phyloP scores from a whole-genome alignment of 2,797 vertebrate genomes.

The Malurus splendens region DNA sequence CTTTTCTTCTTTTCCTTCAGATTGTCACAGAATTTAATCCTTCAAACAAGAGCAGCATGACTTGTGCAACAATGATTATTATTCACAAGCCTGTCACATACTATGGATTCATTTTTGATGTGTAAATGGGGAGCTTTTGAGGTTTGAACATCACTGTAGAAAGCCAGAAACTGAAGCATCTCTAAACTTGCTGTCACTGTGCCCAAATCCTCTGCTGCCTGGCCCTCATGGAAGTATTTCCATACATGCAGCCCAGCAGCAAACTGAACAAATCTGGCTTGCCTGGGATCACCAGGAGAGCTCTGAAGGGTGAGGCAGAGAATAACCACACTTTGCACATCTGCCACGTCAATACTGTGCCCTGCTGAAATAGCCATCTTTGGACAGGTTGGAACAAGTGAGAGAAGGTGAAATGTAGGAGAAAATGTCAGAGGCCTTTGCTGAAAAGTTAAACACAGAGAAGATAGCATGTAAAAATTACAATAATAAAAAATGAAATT shows the following conservation, averaged over 20 bases:
- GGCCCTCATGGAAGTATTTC: background rate
- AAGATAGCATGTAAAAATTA: background rate
- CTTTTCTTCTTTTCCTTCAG: background rate
- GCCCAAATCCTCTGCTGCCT: background rate
- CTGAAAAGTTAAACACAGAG: background rate
- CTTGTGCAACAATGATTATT: background rate
- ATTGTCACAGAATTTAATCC: background rate
- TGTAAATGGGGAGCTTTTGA: background rate
- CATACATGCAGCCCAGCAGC: background rate
- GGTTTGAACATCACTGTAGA: background rate
- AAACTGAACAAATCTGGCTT: background rate
- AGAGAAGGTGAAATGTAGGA: background rate
- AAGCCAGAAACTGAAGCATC: background rate
- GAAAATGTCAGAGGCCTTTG: background rate
- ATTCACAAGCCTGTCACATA: background rate
- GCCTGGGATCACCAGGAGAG: background rate
- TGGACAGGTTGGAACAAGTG: background rate
- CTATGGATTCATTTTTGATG: background rate
- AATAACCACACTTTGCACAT: accelerated
- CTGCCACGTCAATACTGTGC: accelerated
- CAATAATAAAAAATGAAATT: background rate
- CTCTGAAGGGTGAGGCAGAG: background rate
- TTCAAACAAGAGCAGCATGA: background rate
- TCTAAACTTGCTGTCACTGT: background rate
- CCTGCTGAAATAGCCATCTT: background rate